phyloP scores from a whole-genome alignment of 2,797 vertebrate genomes.

The Sebastes cheni region DNA sequence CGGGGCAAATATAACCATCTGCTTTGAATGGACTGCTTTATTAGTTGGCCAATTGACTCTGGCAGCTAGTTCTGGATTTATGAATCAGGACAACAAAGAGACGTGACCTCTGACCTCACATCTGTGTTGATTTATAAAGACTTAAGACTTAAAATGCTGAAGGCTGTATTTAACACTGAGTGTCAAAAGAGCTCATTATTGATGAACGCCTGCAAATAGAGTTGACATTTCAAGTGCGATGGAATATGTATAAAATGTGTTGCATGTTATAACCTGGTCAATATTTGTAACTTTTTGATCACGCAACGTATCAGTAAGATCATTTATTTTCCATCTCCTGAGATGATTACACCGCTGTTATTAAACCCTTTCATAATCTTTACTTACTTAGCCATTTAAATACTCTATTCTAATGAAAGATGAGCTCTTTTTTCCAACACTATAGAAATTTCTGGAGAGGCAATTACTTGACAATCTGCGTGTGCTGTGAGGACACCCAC shows the following conservation, averaged over 20 bases:
- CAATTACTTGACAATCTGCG: constrained; percentile 73
- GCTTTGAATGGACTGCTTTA: constrained; percentile 55
- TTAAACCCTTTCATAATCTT: constrained; percentile 57
- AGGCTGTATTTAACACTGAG: not conserved
- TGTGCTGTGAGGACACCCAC: constrained; percentile 56
- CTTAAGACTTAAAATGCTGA: not conserved
- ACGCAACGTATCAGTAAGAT: not conserved
- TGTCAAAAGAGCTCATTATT: not conserved
- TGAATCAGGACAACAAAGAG: not conserved
- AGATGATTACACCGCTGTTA: constrained; percentile 29
- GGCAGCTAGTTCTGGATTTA: not conserved
- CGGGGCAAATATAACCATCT: constrained; percentile 49
- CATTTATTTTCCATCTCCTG: constrained; percentile 21
- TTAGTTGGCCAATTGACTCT: constrained; percentile 26
- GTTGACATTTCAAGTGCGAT: constrained; percentile 11
- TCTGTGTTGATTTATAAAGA: not conserved
- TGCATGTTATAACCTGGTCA: not conserved
- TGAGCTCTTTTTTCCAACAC: constrained; percentile 27
- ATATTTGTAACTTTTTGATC: constrained; percentile 12
- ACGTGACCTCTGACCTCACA: not conserved
- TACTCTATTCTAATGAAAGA: constrained; percentile 38
- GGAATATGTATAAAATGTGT: not conserved
- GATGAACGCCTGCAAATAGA: not conserved
- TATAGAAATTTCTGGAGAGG: constrained; percentile 69
- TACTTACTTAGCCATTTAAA: constrained; percentile 57